These are phyloP conservation scores for Struthio camelus DNA, from an alignment of 2,113 vertebrate genomes.

Conservation along the genomic window DNA sequence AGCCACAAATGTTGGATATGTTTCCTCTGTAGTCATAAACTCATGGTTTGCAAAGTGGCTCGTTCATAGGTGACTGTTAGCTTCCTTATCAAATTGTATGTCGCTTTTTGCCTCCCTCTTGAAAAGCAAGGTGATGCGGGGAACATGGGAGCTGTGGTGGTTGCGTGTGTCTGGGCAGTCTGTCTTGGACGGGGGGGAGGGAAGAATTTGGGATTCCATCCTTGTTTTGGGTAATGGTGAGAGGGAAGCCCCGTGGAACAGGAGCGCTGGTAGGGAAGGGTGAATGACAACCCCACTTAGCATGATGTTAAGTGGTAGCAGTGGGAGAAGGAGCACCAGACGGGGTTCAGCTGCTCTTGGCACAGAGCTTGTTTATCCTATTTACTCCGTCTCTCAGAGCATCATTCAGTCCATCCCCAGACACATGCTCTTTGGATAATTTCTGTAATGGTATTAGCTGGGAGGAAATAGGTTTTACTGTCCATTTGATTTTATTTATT, in stretches of 20 bases:
- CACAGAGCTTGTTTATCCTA: constrained; percentile 30
- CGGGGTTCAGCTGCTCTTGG: not conserved
- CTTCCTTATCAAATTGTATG: not conserved
- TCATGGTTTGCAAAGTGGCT: not conserved
- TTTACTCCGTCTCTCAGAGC: not conserved
- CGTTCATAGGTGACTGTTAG: not conserved
- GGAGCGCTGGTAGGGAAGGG: not conserved
- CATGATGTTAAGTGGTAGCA: not conserved
- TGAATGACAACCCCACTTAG: not conserved
- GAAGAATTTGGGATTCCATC: not conserved
- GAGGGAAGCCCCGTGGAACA: not conserved
- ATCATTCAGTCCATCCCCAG: constrained; percentile 43
- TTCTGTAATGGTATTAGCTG: constrained; percentile 59
- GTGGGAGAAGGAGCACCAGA: not conserved
- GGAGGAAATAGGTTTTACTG: constrained; percentile 58
- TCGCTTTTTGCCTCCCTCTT: not conserved
- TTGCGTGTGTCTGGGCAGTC: not conserved
- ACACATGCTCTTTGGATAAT: constrained; percentile 54
- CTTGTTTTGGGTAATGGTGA: not conserved
- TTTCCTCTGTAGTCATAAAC: not conserved
- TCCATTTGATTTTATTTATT: constrained; percentile 39
- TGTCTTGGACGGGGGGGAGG: not conserved
- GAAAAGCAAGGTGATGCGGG: fast-evolving
- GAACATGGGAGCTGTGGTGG: not conserved
- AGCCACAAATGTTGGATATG: not conserved